A percentile compares a stretch with the other conserved stretches of the same genome.
These are phyloP conservation scores for Crenuchus spilurus DNA, from an alignment of 2,797 vertebrate genomes.

Conservation along the genomic window DNA sequence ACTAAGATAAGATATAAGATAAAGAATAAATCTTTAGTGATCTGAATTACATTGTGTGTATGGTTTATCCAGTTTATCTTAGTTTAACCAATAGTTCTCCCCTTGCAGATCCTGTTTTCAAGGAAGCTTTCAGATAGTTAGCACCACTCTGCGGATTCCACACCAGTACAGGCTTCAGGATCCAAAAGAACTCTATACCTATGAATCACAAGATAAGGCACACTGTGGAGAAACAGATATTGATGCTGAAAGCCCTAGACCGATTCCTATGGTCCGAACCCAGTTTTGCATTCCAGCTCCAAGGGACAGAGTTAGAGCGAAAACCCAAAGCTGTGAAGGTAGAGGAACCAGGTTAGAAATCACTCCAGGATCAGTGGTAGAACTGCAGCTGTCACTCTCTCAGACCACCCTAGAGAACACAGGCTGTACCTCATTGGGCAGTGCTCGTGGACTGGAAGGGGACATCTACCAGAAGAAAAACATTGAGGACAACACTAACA, in stretches of 20 bases:
- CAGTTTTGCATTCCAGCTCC: slow-evolving; percentile 62
- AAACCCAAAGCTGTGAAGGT: slow-evolving; percentile 55
- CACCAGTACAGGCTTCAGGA: slow-evolving; percentile 61
- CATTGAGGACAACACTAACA: slow-evolving; percentile 21
- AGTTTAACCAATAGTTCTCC: slow-evolving; percentile 61
- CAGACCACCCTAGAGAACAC: slow-evolving; percentile 67
- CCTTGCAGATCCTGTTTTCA: slow-evolving; percentile 51
- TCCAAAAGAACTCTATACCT: slow-evolving; percentile 70
- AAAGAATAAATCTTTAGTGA: too few species aligned
- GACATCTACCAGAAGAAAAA: slow-evolving; percentile 52
- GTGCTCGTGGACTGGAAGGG: slow-evolving; percentile 69
- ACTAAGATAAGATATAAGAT: too few species aligned
- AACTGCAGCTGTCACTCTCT: slow-evolving; percentile 87
- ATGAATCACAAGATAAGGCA: slow-evolving; percentile 69
- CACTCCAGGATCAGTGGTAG: slow-evolving; percentile 76
- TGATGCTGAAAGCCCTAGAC: slow-evolving; percentile 59
- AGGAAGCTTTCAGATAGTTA: slow-evolving; percentile 42
- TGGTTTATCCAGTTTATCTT: slow-evolving; percentile 1
- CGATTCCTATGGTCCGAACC: slow-evolving; percentile 58
- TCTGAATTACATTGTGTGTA: too few species aligned
- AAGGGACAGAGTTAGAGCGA: slow-evolving; percentile 51
- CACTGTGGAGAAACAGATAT: slow-evolving; percentile 65
- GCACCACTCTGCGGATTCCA: slow-evolving; percentile 81
- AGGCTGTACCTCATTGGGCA: slow-evolving; percentile 63
- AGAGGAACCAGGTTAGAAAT: slow-evolving; percentile 56